Evolutionary conservation across 2,113 vertebrate genomes (phyloP), one percentile per base, ranked within the genome.

Genomic region (Archocentrus centrarchus): DNA sequence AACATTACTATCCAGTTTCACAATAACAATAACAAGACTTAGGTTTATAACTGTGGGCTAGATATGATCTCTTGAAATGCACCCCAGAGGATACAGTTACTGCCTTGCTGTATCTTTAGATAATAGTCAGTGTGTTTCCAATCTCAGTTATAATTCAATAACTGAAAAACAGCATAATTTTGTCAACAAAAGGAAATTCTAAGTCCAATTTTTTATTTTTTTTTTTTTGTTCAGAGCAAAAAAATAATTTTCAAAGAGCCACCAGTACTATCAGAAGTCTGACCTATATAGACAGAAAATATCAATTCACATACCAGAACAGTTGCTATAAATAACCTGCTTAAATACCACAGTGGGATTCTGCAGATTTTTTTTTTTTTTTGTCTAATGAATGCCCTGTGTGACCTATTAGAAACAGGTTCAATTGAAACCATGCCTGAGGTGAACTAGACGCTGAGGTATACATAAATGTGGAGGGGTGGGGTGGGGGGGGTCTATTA

Each of bases 401-500:
- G 27, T 82, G 86, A 83, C 81, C 81, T 82, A n/a, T 82, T 37
- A 60, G 11, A 81, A 84, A 83, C 75, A 84, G 70, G 83, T 82
- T 85, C 75, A 78, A 35, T 18, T 85, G 83, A 79, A 80, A 80
- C 80, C 62, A 83, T 57, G 81, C 17, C 22, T 22, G 24, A 1
- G 37, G 62, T 77, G 55, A 83, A 83, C 76, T 35, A 37, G 30
- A 62, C 15, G 41, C 17, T n/a, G 27, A 73, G 64, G 80, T 27
- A 6, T 41, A 59, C 3, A 59, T 76, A 35, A 82, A 3, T 9
- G 47, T 57, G 66, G 17, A 9, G 68, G 70, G 30, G 57, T 11
- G 60, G 80, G 68, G 53, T 73, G 63, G 53, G 79, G 86, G 86
- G 80, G 17, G 50, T 83, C 83, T 77, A 92, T 92, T 88, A 92